phyloP scores from a whole-genome alignment of 2,888 invertebrate genomes.

The Oxystoma pomonae region DNA sequence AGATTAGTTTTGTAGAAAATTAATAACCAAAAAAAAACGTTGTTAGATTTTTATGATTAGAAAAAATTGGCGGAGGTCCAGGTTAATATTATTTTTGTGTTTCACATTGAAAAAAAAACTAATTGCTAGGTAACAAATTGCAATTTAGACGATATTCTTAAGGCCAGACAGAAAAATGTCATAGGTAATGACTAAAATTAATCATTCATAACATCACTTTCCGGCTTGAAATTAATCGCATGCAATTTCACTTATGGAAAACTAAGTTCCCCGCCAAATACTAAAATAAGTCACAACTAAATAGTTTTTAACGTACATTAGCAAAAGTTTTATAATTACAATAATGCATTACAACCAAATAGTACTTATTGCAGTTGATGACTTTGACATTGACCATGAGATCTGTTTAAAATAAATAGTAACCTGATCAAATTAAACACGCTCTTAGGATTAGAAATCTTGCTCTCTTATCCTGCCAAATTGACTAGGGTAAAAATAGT shows the following conservation, averaged over 20 bases:
- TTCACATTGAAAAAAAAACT: not conserved
- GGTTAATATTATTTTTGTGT: not conserved
- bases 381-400: not conserved
- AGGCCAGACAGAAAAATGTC: not conserved
- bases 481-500: no score
- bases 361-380: not conserved
- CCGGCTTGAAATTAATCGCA: not conserved
- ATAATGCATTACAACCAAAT: not conserved
- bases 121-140: not conserved
- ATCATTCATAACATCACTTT: not conserved
- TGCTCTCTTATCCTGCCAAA: no score
- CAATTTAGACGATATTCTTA: not conserved
- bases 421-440: no score
- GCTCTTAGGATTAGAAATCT: no score
- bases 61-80: not conserved
- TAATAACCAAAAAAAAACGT: no score
- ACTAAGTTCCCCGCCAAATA: not conserved
- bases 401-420: not conserved
- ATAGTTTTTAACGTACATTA: not conserved
- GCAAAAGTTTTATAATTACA: no score
- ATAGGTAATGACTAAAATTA: not conserved
- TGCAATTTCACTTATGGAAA: not conserved
- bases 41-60: no score
- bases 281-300: not conserved
- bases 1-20: no score